Evolutionary conservation across 2,888 invertebrate species (phyloP).

Genomic region (Villa cingulata): DNA sequence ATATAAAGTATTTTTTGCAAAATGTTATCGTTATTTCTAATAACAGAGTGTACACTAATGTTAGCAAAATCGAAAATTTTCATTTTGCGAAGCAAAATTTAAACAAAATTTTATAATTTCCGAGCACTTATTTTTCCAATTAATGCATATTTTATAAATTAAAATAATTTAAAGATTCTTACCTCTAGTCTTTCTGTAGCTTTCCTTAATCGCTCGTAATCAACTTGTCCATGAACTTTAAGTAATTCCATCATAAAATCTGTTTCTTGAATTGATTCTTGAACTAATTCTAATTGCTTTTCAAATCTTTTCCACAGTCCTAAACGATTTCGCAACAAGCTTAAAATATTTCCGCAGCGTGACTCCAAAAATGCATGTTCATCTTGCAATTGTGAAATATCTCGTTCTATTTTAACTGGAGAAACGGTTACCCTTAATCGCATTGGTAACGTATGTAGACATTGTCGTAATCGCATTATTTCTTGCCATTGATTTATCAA

Average conservation of each 20-base stretch:
- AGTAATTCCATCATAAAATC: conserved; percentile 79
- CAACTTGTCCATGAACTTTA: conserved; percentile 70
- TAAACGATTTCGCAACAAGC: conserved; percentile 48
- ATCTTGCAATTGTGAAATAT: conserved; percentile 61
- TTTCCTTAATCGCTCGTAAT: conserved; percentile 67
- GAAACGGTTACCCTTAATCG: conserved; percentile 62
- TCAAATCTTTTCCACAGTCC: conserved; percentile 67
- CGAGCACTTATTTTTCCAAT: too few species aligned
- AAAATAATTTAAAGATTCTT: too few species aligned
- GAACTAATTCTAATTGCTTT: conserved; percentile 61
- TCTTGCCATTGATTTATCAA: conserved; percentile 62
- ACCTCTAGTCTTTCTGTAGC: conserved; percentile 78
- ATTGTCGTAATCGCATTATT: conserved; percentile 57
- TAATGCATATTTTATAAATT: too few species aligned
- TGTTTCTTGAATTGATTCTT: conserved; percentile 69
- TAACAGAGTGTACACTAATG: too few species aligned
- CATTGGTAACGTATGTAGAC: conserved; percentile 64
- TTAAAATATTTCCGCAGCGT: conserved; percentile 53
- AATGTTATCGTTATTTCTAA: too few species aligned
- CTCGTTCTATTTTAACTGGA: conserved; percentile 59
- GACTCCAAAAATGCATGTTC: conserved; percentile 58
- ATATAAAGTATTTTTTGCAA: too few species aligned
- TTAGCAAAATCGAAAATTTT: too few species aligned
- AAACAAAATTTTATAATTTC: too few species aligned
- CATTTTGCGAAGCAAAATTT: too few species aligned